Evolutionary conservation across 2,888 invertebrate species (phyloP).

Genomic region (Nomada flava): DNA sequence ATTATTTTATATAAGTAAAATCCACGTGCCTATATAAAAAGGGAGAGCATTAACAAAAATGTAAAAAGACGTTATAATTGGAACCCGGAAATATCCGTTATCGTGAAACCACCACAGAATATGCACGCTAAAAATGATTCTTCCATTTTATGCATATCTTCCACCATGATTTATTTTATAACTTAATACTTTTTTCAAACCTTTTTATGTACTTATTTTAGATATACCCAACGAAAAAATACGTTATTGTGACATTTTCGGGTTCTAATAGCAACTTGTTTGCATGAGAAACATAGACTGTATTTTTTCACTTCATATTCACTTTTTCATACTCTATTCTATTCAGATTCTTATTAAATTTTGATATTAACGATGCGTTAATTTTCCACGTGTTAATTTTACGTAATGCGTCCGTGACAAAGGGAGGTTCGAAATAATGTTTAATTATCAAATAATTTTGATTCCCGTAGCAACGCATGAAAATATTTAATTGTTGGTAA

Average conservation of each 20-base stretch:
- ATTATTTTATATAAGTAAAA: constrained; percentile 26
- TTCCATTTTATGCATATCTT: constrained; percentile 7
- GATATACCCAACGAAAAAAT: constrained; percentile 28
- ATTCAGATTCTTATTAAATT: constrained; percentile 60
- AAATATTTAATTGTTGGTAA: constrained; percentile 7
- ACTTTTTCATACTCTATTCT: constrained; percentile 58
- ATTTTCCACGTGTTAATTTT: constrained; percentile 56
- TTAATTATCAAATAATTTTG: constrained; percentile 13
- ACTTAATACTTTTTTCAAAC: constrained; percentile 7
- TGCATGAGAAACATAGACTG: constrained; percentile 73
- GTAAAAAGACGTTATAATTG: constrained; percentile 57
- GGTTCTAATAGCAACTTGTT: constrained; percentile 64
- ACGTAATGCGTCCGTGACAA: constrained; percentile 64
- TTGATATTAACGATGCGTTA: constrained; percentile 62
- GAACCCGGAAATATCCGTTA: constrained; percentile 61
- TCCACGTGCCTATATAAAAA: constrained; percentile 45
- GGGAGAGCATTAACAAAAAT: constrained; percentile 54
- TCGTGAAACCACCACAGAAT: constrained; percentile 32
- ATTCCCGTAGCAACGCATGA: neutral
- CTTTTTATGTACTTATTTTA: constrained; percentile 12
- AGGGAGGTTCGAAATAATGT: constrained; percentile 67
- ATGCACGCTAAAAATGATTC: constrained; percentile 13
- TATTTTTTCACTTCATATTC: constrained; percentile 68
- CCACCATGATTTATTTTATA: neutral
- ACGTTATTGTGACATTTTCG: constrained; percentile 59